A percentile compares a stretch with the other conserved stretches of the same genome.
Evolutionary conservation across 64 coral and sea anemone species (phyloP).

Genomic region (Montipora efflorescens): DNA sequence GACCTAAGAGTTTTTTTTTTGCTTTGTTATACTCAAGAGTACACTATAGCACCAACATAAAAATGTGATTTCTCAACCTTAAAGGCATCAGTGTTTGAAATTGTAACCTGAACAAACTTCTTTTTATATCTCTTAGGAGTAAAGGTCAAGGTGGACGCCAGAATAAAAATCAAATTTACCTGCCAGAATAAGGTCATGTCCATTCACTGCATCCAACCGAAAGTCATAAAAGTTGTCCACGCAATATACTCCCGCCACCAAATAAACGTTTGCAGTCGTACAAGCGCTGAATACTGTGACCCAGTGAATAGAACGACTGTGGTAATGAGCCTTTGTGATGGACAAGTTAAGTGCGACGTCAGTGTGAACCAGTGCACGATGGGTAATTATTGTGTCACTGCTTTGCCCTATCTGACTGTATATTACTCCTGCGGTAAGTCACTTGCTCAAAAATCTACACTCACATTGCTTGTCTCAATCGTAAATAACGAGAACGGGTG

Average conservation of each 20-base stretch:
- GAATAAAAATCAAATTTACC: neutral
- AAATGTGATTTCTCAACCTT: no score
- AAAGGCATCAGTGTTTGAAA: no score
- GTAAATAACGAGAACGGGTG: no score
- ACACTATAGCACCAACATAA: no score
- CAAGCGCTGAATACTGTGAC: neutral
- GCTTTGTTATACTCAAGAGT: no score
- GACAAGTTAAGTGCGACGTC: neutral
- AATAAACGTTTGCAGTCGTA: neutral
- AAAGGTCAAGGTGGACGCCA: neutral
- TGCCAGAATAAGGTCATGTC: neutral
- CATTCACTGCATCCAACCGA: neutral
- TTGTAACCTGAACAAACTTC: no score
- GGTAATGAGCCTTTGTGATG: neutral
- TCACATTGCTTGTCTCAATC: no score
- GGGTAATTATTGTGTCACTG: neutral
- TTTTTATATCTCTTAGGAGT: neutral
- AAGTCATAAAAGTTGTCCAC: neutral
- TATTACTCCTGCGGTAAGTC: conserved; percentile 5
- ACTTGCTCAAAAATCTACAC: neutral
- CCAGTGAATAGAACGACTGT: neutral
- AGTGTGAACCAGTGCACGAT: conserved; percentile 3
- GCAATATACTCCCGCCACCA: neutral
- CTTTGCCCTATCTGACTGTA: neutral
- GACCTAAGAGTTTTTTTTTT: no score